Percentiles rank a stretch among this genome's conserved stretches.
Evolutionary conservation across 1,140 invertebrate genomes (phyloP).

Genomic region (Drosophila orena): DNA sequence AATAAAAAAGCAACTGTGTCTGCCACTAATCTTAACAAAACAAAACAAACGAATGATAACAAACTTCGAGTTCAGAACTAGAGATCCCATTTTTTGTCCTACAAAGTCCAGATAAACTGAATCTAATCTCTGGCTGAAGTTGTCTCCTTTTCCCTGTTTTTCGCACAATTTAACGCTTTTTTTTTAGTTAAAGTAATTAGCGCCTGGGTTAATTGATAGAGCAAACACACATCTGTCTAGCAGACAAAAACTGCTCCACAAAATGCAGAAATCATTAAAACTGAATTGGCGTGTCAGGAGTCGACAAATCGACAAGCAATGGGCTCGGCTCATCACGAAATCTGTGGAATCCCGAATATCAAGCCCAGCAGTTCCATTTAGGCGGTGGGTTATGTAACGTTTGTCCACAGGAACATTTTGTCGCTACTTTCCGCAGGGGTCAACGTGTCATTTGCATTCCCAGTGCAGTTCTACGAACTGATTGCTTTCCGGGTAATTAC

Average conservation of each 20-base stretch:
- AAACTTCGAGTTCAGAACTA: no score
- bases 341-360: neutral
- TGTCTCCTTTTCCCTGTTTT: neutral
- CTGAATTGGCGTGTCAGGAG: slow-evolving; percentile 1
- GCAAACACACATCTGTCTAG: slow-evolving; percentile 4
- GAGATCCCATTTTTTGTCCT: slow-evolving; percentile 2
- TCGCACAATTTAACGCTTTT: neutral
- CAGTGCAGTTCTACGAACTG: slow-evolving; percentile 26
- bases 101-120: slow-evolving; percentile 3
- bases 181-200: slow-evolving; percentile 10
- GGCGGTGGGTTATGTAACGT: slow-evolving; percentile 17
- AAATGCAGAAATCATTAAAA: slow-evolving; percentile 7
- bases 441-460: slow-evolving; percentile 7
- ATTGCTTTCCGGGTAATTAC: slow-evolving; percentile 49
- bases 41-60: neutral
- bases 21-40: neutral
- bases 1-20: slow-evolving; percentile 8
- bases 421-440: slow-evolving; percentile 19
- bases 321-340: slow-evolving; percentile 15
- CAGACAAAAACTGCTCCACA: neutral
- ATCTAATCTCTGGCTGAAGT: neutral
- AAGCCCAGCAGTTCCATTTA: neutral
- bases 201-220: neutral
- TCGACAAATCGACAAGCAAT: neutral
- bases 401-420: slow-evolving; percentile 1